Evolutionary conservation across 2,113 vertebrate genomes (phyloP).

Genomic region (Psettodes erumei): DNA sequence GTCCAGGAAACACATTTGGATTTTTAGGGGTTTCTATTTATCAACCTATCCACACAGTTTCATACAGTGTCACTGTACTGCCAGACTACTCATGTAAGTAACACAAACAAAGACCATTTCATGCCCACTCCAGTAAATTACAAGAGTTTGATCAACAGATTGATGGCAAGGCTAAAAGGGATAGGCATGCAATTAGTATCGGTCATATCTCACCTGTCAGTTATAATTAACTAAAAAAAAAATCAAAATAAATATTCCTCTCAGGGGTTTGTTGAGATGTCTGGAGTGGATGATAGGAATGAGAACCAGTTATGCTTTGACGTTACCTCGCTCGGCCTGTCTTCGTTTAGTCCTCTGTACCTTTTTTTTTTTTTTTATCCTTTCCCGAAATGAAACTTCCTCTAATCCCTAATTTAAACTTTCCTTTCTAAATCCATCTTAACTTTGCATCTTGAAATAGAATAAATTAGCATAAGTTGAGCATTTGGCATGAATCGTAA

Average conservation of each 20-base stretch:
- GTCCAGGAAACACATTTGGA: neutral
- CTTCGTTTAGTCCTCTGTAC: neutral
- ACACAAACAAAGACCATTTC: neutral
- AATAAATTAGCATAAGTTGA: neutral
- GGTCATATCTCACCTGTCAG: slow-evolving; percentile 25
- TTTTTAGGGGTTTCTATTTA: neutral
- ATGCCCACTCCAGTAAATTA: neutral
- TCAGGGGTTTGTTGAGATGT: neutral
- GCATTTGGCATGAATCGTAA: neutral
- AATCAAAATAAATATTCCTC: neutral
- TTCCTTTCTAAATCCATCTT: neutral
- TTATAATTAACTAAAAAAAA: slow-evolving; percentile 8
- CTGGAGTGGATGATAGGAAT: neutral
- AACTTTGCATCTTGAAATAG: slow-evolving; percentile 1
- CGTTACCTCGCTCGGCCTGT: neutral
- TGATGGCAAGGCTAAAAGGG: slow-evolving; percentile 17
- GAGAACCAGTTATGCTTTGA: neutral
- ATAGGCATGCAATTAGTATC: neutral
- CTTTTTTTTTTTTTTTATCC: neutral
- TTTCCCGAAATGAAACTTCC: neutral
- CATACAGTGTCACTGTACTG: neutral
- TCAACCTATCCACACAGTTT: too few species aligned
- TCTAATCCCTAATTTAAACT: neutral
- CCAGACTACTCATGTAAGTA: neutral
- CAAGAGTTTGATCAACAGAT: slow-evolving; percentile 23